phyloP scores from a whole-genome alignment of 2,113 vertebrate species.

The Grallaria varia region DNA sequence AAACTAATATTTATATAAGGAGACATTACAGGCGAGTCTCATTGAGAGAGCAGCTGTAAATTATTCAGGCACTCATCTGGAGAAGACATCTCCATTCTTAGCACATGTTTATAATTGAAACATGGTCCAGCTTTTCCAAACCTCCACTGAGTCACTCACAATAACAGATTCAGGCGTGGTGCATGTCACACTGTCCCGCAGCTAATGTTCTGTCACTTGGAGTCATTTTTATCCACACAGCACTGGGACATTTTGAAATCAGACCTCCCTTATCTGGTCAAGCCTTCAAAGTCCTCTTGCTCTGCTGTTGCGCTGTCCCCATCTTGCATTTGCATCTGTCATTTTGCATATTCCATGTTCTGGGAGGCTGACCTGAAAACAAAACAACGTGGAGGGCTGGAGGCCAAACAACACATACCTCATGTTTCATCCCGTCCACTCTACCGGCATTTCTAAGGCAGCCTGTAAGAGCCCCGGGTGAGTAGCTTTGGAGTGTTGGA shows the following conservation, averaged over 20 bases:
- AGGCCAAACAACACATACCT: background rate
- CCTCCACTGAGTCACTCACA: background rate
- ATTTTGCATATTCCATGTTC: background rate
- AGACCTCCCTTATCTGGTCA: background rate
- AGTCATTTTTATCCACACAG: background rate
- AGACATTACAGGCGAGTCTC: background rate
- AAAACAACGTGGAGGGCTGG: background rate
- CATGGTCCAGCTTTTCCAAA: background rate
- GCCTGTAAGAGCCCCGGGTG: background rate
- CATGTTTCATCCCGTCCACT: background rate
- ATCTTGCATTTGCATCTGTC: background rate
- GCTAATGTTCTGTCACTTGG: background rate
- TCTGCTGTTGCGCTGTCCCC: background rate
- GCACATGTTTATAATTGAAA: slow-evolving; percentile 22
- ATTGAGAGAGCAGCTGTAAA: background rate
- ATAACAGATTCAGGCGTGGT: background rate
- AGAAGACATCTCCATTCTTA: background rate
- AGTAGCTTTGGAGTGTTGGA: background rate
- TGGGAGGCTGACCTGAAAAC: background rate
- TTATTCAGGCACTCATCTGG: background rate
- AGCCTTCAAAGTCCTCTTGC: background rate
- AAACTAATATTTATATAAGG: slow-evolving; percentile 31
- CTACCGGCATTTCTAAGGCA: background rate
- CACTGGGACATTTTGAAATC: background rate
- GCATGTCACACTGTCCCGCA: background rate